Base-by-base conservation (phyloP, 2,888 invertebrate genomes). In the Salpingus planirostris region DNA sequence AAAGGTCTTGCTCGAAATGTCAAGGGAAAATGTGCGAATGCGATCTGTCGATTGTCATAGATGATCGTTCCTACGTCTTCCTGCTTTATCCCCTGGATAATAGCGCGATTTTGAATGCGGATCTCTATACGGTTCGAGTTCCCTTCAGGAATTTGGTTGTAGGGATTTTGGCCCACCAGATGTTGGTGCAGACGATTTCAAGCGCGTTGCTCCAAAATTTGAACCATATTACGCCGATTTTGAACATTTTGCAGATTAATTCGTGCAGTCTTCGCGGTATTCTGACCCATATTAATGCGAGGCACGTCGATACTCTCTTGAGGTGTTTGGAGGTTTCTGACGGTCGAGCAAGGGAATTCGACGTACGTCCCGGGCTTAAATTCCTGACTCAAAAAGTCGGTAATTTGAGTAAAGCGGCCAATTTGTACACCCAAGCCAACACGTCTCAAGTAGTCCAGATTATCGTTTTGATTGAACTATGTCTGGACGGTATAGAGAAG, bases 351-450 rank as follows among this genome's bases (percentile, higher is more conserved):
- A 72, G 81, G 58, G 86, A 87, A 52, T 93, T 95, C 58, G 93
- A 95, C 62, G 73, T 79, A 5, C 74, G 93, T 15, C 93, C 93
- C 0, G 93, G 93, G 0, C 68, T 95, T 11, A 95, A 95, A 62
- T 93, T 95, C 60, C 73, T 95, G 2, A 79, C 92, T 40, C 93
- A 95, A 63, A 93, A 93, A 68, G 90, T 91, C 0, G 87, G 86
- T 0, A 85, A 84, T 55, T 73, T 89, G 42, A 84, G 83, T 37
- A 76, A 83, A 49, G 87, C 89, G 3, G 89, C 91, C 2, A 91
- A 90, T 64, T 68, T 91, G n/a, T 91, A 90, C 59, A 85, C 85
- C 38, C 92, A 92, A 65, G 88, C 91, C 6, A 89, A 90, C 15
- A 88, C 90, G 1, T 85, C 91, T 1, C 90, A 91, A 81, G 82